Percentiles rank a stretch among this genome's conserved stretches.
Evolutionary conservation across 2,113 vertebrate genomes (phyloP).

Genomic region (Takifugu bimaculatus): DNA sequence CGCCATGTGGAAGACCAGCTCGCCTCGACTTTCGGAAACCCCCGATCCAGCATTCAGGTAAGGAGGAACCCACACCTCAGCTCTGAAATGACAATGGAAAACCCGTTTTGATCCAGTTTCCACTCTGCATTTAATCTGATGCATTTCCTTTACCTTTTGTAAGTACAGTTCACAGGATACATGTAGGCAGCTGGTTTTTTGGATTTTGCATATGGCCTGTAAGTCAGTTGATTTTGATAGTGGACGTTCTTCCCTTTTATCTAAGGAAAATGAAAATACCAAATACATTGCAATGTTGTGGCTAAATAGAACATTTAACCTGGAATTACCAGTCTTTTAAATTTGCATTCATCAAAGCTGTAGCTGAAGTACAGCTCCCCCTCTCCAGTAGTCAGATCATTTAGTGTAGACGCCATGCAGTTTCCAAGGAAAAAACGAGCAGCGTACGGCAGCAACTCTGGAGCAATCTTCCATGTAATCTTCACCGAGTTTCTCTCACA

Average conservation of each 20-base stretch:
- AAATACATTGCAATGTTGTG: rapidly evolving
- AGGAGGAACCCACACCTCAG: slow-evolving; percentile 29
- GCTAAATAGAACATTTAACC: background rate
- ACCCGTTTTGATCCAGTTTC: background rate
- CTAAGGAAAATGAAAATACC: slow-evolving; percentile 28
- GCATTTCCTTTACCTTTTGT: slow-evolving; percentile 43
- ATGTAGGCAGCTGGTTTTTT: slow-evolving; percentile 33
- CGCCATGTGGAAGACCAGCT: slow-evolving; percentile 66
- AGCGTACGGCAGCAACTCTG: slow-evolving; percentile 27
- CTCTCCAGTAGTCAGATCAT: slow-evolving; percentile 25
- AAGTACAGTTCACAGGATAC: slow-evolving; percentile 56
- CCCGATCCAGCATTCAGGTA: slow-evolving; percentile 44
- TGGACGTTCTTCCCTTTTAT: slow-evolving; percentile 47
- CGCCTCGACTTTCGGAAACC: slow-evolving; percentile 46
- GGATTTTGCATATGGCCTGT: slow-evolving; percentile 42
- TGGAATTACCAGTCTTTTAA: slow-evolving; percentile 55
- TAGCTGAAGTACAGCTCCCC: slow-evolving; percentile 50
- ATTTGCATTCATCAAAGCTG: slow-evolving; percentile 49
- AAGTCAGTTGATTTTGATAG: slow-evolving; percentile 58
- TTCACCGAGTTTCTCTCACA: slow-evolving; percentile 37
- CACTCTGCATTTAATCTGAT: background rate
- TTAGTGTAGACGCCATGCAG: slow-evolving; percentile 50
- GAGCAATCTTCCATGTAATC: slow-evolving; percentile 54
- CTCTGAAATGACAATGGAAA: slow-evolving; percentile 12
- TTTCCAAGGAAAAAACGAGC: slow-evolving; percentile 69